Evolutionary conservation across 2,888 invertebrate species (phyloP).

Genomic region (Shargacucullia verbasci): DNA sequence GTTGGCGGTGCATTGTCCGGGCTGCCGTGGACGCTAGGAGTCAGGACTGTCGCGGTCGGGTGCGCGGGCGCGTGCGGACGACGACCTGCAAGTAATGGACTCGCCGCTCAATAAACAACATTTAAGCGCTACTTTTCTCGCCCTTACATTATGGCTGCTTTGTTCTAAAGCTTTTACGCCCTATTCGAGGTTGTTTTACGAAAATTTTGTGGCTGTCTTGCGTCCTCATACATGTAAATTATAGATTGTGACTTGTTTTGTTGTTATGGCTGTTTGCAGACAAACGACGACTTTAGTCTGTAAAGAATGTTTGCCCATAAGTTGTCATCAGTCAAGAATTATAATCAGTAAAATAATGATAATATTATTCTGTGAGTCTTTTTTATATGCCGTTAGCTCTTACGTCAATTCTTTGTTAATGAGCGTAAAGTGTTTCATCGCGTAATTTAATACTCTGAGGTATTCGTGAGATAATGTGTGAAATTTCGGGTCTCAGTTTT

Average conservation of each 20-base stretch:
- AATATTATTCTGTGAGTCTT: too few relatives aligned
- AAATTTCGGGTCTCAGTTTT: conserved; percentile 39
- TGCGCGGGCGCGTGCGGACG: conserved; percentile 73
- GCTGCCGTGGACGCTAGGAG: conserved; percentile 58
- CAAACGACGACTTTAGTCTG: conserved; percentile 1
- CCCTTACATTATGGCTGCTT: conserved; percentile 49
- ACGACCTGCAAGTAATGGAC: conserved; percentile 70
- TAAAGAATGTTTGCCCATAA: too few relatives aligned
- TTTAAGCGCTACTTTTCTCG: conserved; percentile 60
- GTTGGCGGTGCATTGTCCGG: conserved; percentile 74
- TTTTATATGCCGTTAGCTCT: conserved; percentile 9
- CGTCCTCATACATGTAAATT: conserved; percentile 40
- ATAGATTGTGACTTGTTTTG: conserved; percentile 19
- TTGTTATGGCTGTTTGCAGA: conserved; percentile 15
- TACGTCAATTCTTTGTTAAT: conserved; percentile 34
- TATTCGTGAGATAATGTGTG: conserved; percentile 40
- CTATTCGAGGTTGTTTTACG: conserved; percentile 26
- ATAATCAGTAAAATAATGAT: too few relatives aligned
- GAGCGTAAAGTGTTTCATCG: conserved; percentile 34
- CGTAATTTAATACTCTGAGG: conserved; percentile 17
- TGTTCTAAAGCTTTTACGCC: conserved; percentile 53
- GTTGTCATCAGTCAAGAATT: too few relatives aligned
- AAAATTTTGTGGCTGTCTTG: conserved; percentile 33
- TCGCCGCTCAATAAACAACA: conserved; percentile 56
- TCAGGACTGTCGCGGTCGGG: conserved; percentile 76